Conservation (phyloP, 2,797 vertebrate genomes). For the Ciconia nigra region DNA sequence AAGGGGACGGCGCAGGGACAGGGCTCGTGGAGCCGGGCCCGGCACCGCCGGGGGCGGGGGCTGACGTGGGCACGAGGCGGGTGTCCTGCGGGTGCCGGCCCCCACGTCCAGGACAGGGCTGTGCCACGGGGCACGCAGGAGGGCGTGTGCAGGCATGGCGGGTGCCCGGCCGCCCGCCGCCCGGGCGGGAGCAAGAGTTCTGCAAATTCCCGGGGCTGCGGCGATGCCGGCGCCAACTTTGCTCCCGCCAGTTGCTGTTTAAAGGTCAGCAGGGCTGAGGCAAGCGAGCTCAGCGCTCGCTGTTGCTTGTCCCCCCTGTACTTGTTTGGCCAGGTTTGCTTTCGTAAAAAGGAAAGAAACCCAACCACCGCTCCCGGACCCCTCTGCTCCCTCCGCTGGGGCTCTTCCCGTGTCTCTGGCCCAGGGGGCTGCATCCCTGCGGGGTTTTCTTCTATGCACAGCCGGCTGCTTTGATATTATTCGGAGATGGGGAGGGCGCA, state of each 20-base stretch:
- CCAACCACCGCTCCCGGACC: background rate
- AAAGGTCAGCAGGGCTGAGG: background rate
- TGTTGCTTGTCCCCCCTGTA: accelerated
- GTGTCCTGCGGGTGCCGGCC: background rate
- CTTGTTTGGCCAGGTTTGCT: background rate
- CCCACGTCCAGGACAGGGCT: background rate
- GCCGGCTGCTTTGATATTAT: background rate
- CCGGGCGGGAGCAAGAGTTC: background rate
- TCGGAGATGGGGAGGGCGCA: background rate
- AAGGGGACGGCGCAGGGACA: background rate
- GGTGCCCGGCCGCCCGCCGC: accelerated
- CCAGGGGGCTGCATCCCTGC: background rate
- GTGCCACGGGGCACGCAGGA: background rate
- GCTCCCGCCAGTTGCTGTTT: background rate
- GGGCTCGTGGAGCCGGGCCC: background rate
- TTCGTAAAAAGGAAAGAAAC: background rate
- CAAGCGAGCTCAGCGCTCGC: accelerated
- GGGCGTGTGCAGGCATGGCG: accelerated
- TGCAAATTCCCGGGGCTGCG: background rate
- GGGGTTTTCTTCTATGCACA: background rate
- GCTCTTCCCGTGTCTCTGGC: accelerated
- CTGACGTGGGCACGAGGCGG: background rate
- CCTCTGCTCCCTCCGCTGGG: background rate
- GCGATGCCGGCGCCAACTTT: background rate
- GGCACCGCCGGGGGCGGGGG: background rate